phyloP scores from a whole-genome alignment of 2,888 invertebrate species.

The Bembecia ichneumoniformis region DNA sequence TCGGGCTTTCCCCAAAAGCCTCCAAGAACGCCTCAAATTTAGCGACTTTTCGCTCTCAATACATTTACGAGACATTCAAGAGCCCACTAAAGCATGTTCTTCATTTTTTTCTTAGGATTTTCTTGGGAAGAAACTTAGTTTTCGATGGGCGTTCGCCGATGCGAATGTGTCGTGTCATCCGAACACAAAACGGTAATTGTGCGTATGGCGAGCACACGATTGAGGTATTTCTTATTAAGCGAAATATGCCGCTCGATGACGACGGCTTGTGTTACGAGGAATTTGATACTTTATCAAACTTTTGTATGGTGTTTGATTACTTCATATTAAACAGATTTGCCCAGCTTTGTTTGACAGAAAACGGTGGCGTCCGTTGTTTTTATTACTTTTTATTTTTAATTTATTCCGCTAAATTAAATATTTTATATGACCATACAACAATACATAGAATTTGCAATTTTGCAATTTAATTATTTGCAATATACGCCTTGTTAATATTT shows the following conservation, averaged over 20 bases:
- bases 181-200: slow-evolving; percentile 27
- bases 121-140: slow-evolving; percentile 34
- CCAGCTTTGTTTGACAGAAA: too few species aligned
- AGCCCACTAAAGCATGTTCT: slow-evolving; percentile 36
- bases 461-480: too few species aligned
- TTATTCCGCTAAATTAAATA: too few species aligned
- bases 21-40: slow-evolving; percentile 65
- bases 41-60: slow-evolving; percentile 67
- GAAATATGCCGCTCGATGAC: slow-evolving; percentile 27
- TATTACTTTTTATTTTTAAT: too few species aligned
- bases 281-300: background rate
- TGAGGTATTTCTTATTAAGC: slow-evolving; percentile 51
- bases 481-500: too few species aligned
- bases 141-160: slow-evolving; percentile 27
- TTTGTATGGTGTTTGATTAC: too few species aligned
- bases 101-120: slow-evolving; percentile 37
- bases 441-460: too few species aligned
- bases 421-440: too few species aligned
- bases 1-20: slow-evolving; percentile 66
- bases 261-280: slow-evolving; percentile 4
- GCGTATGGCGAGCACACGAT: slow-evolving; percentile 21
- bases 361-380: too few species aligned
- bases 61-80: slow-evolving; percentile 62
- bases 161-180: slow-evolving; percentile 24
- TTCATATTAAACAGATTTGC: too few species aligned